These are phyloP conservation scores for Atta texana DNA, from an alignment of 1,140 invertebrate species.

Conservation along the genomic window DNA sequence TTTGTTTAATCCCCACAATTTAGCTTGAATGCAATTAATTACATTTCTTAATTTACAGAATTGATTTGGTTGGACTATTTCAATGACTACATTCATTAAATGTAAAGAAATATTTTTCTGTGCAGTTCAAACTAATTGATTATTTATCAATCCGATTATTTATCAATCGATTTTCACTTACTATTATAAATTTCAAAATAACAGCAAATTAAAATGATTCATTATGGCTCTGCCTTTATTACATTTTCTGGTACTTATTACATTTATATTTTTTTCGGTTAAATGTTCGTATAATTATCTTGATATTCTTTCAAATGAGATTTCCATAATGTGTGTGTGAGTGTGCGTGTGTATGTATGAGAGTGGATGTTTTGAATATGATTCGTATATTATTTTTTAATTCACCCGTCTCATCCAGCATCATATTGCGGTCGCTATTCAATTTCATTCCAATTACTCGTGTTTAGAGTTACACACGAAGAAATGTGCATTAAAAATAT, in stretches of 20 bases:
- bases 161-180: no score
- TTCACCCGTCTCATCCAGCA: not conserved
- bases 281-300: conserved; percentile 10
- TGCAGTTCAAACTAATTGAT: no score
- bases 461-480: not conserved
- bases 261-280: not conserved
- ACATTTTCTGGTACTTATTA: not conserved
- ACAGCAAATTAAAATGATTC: not conserved
- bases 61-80: no score
- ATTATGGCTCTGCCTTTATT: not conserved
- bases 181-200: not conserved
- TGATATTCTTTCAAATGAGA: not conserved
- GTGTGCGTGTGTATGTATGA: no score
- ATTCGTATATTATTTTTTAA: conserved; percentile 6
- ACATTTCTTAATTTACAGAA: no score
- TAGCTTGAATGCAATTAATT: no score
- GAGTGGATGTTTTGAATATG: no score
- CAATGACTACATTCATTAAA: no score
- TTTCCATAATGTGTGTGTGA: not conserved
- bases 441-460: conserved; percentile 35
- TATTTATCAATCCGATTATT: no score
- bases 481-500: conserved; percentile 48
- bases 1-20: no score
- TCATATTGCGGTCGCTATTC: conserved; percentile 3
- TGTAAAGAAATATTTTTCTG: no score